Evolutionary conservation across 53 echinoderm and acorn worm species (phyloP).

Genomic region (Mesocentrotus franciscanus): DNA sequence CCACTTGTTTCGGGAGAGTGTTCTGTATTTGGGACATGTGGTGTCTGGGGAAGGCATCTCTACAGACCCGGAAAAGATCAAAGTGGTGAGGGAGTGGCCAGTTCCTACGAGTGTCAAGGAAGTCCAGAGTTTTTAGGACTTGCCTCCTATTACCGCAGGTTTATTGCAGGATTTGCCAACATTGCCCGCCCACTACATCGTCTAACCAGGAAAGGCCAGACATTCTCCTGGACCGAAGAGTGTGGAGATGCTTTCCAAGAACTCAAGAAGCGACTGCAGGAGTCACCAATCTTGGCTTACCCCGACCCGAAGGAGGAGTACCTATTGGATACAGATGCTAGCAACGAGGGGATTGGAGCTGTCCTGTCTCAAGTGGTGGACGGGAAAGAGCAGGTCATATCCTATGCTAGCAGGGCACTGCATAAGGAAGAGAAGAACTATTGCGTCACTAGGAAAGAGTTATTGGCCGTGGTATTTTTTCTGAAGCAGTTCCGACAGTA

Average conservation of each 20-base stretch:
- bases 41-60: slow-evolving; percentile 72
- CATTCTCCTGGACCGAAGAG: slow-evolving; percentile 69
- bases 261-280: slow-evolving; percentile 68
- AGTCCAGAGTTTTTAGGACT: too few species aligned
- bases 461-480: slow-evolving; percentile 14
- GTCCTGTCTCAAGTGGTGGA: slow-evolving; percentile 71
- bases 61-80: slow-evolving; percentile 71
- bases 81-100: slow-evolving; percentile 66
- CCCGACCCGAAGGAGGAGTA: slow-evolving; percentile 40
- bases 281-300: slow-evolving; percentile 68
- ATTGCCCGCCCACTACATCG: too few species aligned
- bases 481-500: slow-evolving; percentile 8
- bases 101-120: too few species aligned
- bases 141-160: too few species aligned
- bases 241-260: slow-evolving; percentile 65
- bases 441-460: slow-evolving; percentile 27
- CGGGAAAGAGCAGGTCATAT: slow-evolving; percentile 68
- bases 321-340: slow-evolving; percentile 72
- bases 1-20: slow-evolving; percentile 49
- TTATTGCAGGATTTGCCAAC: too few species aligned
- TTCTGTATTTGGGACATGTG: slow-evolving; percentile 73
- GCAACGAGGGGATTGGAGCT: slow-evolving; percentile 66
- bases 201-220: too few species aligned
- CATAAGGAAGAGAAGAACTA: slow-evolving; percentile 59
- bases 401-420: slow-evolving; percentile 64